phyloP scores from a whole-genome alignment of 2,797 vertebrate species.

The Sebastes hopkinsi region DNA sequence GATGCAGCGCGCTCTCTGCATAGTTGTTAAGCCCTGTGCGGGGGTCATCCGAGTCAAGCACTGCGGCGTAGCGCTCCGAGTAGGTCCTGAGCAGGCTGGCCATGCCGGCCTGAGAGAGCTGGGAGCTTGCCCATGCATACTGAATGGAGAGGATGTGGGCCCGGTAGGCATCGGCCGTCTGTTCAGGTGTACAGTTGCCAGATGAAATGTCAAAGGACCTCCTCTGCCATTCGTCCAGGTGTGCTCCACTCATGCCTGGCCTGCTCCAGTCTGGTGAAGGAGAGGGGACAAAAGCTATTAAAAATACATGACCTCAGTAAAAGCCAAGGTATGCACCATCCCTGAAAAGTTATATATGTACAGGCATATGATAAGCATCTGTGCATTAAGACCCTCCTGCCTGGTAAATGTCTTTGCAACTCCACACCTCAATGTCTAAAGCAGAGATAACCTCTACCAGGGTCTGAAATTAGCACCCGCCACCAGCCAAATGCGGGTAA shows the following conservation, averaged over 20 bases:
- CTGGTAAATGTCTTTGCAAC: background rate
- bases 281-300: slow-evolving; percentile 71
- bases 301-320: slow-evolving; percentile 66
- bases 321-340: slow-evolving; percentile 20
- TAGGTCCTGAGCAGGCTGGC: slow-evolving; percentile 89
- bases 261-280: slow-evolving; percentile 79
- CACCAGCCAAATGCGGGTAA: too few relatives aligned
- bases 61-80: slow-evolving; percentile 87
- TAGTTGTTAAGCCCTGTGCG: slow-evolving; percentile 94
- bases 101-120: slow-evolving; percentile 89
- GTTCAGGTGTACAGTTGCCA: slow-evolving; percentile 85
- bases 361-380: background rate
- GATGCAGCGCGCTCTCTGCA: slow-evolving; percentile 87
- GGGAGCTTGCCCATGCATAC: slow-evolving; percentile 92
- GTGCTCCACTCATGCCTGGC: slow-evolving; percentile 83
- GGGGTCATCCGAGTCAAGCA: slow-evolving; percentile 92
- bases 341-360: background rate
- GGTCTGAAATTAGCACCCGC: too few relatives aligned
- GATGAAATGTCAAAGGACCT: slow-evolving; percentile 92
- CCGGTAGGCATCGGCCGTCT: slow-evolving; percentile 93
- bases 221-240: slow-evolving; percentile 94
- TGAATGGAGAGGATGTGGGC: slow-evolving; percentile 92
- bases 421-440: background rate
- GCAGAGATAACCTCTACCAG: background rate
- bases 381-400: background rate